Evolutionary conservation across 1,140 invertebrate genomes (phyloP).

Genomic region (Sesamia nonagrioides): DNA sequence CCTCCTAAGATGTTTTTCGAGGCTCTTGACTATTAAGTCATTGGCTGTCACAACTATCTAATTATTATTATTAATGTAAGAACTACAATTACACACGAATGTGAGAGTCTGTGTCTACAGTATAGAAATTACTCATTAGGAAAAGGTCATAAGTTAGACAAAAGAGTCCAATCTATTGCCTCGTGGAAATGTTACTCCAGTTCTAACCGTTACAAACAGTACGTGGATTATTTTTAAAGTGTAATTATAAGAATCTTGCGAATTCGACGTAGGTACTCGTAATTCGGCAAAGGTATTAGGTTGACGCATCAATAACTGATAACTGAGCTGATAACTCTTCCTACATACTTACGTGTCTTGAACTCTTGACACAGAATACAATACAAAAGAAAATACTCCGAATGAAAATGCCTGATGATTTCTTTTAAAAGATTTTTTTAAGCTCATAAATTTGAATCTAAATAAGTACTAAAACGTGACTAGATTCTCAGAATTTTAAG

Average conservation of each 20-base stretch:
- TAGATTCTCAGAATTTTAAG: not conserved
- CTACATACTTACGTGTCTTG: not conserved
- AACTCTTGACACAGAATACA: not conserved
- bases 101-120: too few relatives aligned
- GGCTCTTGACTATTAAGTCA: too few relatives aligned
- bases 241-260: not conserved
- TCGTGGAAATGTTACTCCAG: too few relatives aligned
- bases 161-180: too few relatives aligned
- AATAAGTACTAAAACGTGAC: not conserved
- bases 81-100: too few relatives aligned
- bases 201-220: not conserved
- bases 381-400: not conserved
- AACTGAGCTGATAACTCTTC: not conserved
- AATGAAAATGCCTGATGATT: not conserved
- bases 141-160: too few relatives aligned
- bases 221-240: not conserved
- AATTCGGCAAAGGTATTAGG: slow-evolving; percentile 7
- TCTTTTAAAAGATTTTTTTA: not conserved
- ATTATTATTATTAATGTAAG: too few relatives aligned
- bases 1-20: too few relatives aligned
- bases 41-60: too few relatives aligned
- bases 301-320: slow-evolving; percentile 18
- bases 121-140: too few relatives aligned
- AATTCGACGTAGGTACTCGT: not conserved
- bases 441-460: not conserved